phyloP scores from a whole-genome alignment of 2,888 invertebrate species.

The Lumbricus terrestris region DNA sequence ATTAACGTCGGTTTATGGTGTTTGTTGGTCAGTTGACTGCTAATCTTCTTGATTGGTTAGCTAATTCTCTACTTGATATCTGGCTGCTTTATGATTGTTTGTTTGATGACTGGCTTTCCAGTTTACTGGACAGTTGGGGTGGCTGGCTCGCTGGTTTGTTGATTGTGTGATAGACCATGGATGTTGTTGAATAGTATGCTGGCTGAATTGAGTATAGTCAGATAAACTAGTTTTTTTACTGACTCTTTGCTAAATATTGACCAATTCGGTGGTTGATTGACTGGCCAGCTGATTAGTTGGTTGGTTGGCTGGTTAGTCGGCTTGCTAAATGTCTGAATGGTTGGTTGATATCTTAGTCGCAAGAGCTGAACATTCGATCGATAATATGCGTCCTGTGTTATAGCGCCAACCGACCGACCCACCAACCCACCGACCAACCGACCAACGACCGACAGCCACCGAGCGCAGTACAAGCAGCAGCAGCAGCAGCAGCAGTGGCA shows the following conservation, averaged over 20 bases:
- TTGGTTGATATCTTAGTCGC: neutral
- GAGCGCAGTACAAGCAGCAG: too few relatives aligned
- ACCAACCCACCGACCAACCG: neutral
- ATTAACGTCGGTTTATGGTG: neutral
- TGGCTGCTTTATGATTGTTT: neutral
- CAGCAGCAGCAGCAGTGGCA: too few relatives aligned
- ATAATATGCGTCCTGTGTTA: neutral
- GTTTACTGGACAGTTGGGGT: neutral
- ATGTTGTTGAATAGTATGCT: too few relatives aligned
- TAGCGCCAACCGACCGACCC: neutral
- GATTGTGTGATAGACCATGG: too few relatives aligned
- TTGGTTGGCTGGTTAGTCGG: neutral
- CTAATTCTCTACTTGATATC: neutral
- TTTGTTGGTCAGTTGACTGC: neutral
- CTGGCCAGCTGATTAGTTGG: neutral
- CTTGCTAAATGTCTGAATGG: neutral
- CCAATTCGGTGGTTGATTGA: neutral
- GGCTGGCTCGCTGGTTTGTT: neutral
- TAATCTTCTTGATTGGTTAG: neutral
- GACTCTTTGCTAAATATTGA: neutral
- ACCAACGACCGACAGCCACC: neutral
- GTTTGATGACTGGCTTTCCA: neutral
- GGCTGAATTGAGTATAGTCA: too few relatives aligned
- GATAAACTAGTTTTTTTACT: neutral
- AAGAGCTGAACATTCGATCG: neutral